phyloP scores from a whole-genome alignment of 2,797 vertebrate species.

The Sebastes cheni region DNA sequence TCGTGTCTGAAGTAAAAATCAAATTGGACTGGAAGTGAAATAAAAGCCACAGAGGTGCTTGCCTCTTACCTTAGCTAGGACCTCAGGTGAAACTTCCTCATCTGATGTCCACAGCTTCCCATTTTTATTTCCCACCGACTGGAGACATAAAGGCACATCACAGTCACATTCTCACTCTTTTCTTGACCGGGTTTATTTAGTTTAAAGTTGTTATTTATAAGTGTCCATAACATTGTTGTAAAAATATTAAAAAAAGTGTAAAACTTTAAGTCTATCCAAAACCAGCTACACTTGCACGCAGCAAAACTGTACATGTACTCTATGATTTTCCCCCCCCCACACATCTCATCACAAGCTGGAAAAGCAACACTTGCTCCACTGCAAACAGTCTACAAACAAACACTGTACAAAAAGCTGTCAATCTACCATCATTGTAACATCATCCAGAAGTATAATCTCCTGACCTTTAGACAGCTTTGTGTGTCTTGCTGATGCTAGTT shows the following conservation, averaged over 20 bases:
- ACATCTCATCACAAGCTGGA: too few species aligned
- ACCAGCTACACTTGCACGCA: too few species aligned
- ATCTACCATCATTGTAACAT: too few species aligned
- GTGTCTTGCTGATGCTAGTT: too few species aligned
- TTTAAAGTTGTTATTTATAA: background rate
- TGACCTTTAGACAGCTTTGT: too few species aligned
- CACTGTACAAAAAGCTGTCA: too few species aligned
- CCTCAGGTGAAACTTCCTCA: slow-evolving; percentile 98
- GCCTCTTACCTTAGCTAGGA: slow-evolving; percentile 85
- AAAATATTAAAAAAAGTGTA: background rate
- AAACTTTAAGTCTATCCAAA: too few species aligned
- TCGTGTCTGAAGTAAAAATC: background rate
- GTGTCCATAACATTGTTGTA: background rate
- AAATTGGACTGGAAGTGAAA: background rate
- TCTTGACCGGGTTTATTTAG: background rate
- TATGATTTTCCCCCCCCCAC: too few species aligned
- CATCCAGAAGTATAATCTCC: too few species aligned
- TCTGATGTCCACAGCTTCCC: slow-evolving; percentile 97
- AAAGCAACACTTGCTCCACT: too few species aligned
- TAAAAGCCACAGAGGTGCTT: background rate
- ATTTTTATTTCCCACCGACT: slow-evolving; percentile 98
- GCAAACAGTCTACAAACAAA: too few species aligned
- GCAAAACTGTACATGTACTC: too few species aligned
- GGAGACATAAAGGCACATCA: slow-evolving; percentile 26
- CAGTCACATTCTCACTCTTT: background rate